phyloP scores from a whole-genome alignment of 2,113 vertebrate genomes.

The Zosterops hypoxanthus region DNA sequence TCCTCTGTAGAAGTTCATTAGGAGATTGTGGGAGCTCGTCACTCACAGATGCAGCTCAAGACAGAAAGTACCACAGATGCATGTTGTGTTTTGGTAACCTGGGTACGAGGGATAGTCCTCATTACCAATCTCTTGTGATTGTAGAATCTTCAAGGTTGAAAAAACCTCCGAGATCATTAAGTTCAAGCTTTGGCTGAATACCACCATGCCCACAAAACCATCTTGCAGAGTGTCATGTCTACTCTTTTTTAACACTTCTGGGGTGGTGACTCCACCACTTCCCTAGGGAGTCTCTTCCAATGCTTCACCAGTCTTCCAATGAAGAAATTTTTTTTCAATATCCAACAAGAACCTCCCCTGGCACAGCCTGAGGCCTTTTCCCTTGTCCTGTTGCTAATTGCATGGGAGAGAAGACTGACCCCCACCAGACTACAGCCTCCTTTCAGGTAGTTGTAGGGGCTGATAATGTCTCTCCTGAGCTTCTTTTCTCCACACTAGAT shows the following conservation, averaged over 20 bases:
- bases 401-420: neutral
- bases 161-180: neutral
- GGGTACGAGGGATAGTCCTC: neutral
- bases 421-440: neutral
- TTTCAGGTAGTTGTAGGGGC: neutral
- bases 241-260: neutral
- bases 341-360: neutral
- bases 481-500: neutral
- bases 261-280: neutral
- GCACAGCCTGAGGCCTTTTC: neutral
- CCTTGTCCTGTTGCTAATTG: accelerated
- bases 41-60: neutral
- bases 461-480: neutral
- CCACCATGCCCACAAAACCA: neutral
- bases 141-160: neutral
- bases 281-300: neutral
- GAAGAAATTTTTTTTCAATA: neutral
- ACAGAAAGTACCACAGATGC: neutral
- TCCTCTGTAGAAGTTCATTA: neutral
- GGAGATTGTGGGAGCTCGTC: neutral
- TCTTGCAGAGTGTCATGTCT: neutral
- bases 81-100: neutral
- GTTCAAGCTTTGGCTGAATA: neutral
- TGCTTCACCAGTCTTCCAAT: neutral
- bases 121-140: neutral